phyloP scores from a whole-genome alignment of 2,888 invertebrate genomes.

The Tridacna crocea region DNA sequence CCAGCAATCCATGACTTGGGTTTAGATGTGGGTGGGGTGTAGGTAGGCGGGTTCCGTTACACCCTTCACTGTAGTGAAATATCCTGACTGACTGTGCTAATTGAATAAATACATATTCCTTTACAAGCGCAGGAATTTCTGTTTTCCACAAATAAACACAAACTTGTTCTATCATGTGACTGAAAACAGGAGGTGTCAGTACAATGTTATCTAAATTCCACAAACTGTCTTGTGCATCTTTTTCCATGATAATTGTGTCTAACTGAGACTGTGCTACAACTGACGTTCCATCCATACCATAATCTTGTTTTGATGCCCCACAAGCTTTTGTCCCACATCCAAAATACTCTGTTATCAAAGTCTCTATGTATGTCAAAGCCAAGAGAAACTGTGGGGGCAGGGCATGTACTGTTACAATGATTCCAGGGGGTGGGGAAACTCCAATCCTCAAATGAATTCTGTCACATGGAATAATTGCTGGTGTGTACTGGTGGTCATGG shows the following conservation, averaged over 20 bases:
- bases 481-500: conserved; percentile 80
- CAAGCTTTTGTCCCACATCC: conserved; percentile 77
- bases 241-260: conserved; percentile 41
- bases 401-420: conserved; percentile 82
- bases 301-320: conserved; percentile 61
- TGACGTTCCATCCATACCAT: conserved; percentile 5
- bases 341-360: conserved; percentile 77
- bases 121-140: conserved; percentile 80
- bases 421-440: conserved; percentile 80
- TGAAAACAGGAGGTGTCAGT: conserved; percentile 78
- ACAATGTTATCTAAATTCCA: conserved; percentile 79
- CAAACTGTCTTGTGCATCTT: conserved; percentile 70
- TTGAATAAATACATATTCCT: conserved; percentile 82
- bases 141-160: conserved; percentile 80
- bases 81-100: conserved; percentile 81
- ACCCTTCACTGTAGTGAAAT: conserved; percentile 76
- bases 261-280: not conserved
- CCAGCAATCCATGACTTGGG: conserved; percentile 73
- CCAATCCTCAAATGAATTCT: conserved; percentile 79
- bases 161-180: conserved; percentile 80
- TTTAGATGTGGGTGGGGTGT: conserved; percentile 72
- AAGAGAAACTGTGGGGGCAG: conserved; percentile 83
- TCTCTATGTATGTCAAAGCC: conserved; percentile 83
- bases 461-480: conserved; percentile 82
- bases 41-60: conserved; percentile 65